These are phyloP conservation scores for Drosophila trichaetosa DNA, from an alignment of 2,888 invertebrate species.

Conservation along the genomic window DNA sequence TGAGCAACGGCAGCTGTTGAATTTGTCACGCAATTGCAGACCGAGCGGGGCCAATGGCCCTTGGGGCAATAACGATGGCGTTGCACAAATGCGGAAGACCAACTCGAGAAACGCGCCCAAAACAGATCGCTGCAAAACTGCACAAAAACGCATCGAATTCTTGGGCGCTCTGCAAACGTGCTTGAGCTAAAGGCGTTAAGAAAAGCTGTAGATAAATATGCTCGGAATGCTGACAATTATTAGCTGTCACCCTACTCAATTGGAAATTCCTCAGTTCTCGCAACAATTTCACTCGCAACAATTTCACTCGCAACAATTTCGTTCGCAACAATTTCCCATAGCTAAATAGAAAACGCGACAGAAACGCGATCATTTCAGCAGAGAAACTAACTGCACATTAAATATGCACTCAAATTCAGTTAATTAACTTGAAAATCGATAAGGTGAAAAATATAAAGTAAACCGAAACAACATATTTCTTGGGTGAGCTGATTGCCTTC, in stretches of 20 bases:
- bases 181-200: constrained; percentile 7
- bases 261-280: constrained; percentile 2
- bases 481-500: not conserved
- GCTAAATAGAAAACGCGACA: not conserved
- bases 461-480: constrained; percentile 7
- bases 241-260: constrained; percentile 3
- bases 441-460: not conserved
- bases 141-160: constrained; percentile 21
- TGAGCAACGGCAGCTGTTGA: constrained; percentile 26
- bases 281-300: constrained; percentile 3
- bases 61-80: not conserved
- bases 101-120: constrained; percentile 5
- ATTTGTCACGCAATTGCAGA: constrained; percentile 49
- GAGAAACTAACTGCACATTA: constrained; percentile 6
- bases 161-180: constrained; percentile 34
- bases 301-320: not conserved
- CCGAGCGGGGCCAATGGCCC: constrained; percentile 44
- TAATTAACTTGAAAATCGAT: constrained; percentile 13
- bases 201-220: not conserved
- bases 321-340: too few relatives aligned
- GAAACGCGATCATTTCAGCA: constrained; percentile 1
- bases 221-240: not conserved
- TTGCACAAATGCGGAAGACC: constrained; percentile 45
- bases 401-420: not conserved
- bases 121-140: constrained; percentile 4